Base-by-base conservation (phyloP, 2,888 invertebrate species). In the Orthosia cruda region DNA sequence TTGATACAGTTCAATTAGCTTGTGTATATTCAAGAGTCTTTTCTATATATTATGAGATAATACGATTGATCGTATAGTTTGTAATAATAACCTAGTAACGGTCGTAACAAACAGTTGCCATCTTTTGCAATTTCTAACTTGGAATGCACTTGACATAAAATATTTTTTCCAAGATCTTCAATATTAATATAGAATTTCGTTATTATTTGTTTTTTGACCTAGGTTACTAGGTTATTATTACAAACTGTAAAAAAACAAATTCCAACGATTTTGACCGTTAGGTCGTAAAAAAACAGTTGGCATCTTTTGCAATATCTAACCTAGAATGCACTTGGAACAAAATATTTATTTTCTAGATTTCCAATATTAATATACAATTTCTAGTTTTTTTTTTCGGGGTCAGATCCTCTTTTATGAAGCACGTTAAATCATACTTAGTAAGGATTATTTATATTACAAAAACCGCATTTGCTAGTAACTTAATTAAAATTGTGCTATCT, bases 331-430 rank as follows among this genome's bases (percentile, higher is more conserved):
- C 57, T 61, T 40, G 12, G 23, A 47, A 52, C 15, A 57, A 77
- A 71, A 62, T 4, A 13, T 13, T 32, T n/a, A n/a, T 16, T n/a
- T 16, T 20, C 4, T 26, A 71, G 20, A 18, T 26, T 12, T 26
- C 50, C 16, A 2, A 3, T 57, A n/a, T 49, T 45, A 50, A 32
- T 61, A 71, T 0, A 26, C 16, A 49, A 72, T 15, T 15, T 23
- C n/a, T n/a, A n/a, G 57, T 62, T 58, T 32, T 57, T 20, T 52
- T 45, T 71, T 57, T 40, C 1, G 13, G n/a, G 1, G 50, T 50
- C 23, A 26, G 77, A 18, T 40, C n/a, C 13, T 52, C 20, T 55
- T 61, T 54, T 79, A 59, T 49, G 32, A 49, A 40, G 13, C 40
- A 20, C 52, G 32, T 61, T 57, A 77, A 77, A 40, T 1, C 16